phyloP scores from a whole-genome alignment of 2,888 invertebrate species.

The Tolmerus cingulatus region DNA sequence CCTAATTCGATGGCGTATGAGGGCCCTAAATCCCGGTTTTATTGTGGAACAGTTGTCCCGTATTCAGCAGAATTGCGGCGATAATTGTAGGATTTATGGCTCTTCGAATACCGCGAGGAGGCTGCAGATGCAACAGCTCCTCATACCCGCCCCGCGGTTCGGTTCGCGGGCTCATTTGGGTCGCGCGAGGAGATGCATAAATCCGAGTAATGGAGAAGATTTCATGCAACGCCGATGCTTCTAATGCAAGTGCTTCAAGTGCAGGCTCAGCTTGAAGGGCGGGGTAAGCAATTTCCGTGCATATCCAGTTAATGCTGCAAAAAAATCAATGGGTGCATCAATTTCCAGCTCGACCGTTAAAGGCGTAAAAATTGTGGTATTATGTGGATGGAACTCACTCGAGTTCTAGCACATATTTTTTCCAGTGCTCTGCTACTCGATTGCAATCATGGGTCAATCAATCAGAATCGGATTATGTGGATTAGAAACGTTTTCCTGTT shows the following conservation, averaged over 20 bases:
- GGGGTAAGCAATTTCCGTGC: not conserved
- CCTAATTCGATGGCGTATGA: conserved; percentile 17
- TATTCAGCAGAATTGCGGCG: conserved; percentile 10
- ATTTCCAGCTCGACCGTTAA: not conserved
- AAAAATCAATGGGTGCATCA: not conserved
- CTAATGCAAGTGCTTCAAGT: not conserved
- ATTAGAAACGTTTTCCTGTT: not conserved
- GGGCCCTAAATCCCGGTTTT: conserved; percentile 27
- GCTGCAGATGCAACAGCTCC: not conserved
- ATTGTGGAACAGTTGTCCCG: conserved; percentile 30
- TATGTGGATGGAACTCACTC: not conserved
- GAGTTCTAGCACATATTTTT: not conserved
- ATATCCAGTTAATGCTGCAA: not conserved
- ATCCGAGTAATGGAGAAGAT: not conserved
- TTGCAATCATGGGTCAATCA: not conserved
- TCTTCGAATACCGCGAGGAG: not conserved
- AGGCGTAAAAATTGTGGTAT: not conserved
- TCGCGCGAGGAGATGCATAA: not conserved
- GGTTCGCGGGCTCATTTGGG: not conserved
- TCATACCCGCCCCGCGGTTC: not conserved
- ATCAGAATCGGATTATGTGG: not conserved
- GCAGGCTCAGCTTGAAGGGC: not conserved
- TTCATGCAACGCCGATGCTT: not conserved
- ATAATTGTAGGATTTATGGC: not conserved
- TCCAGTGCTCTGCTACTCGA: not conserved